Percentiles rank a stretch among this genome's conserved stretches.
These are phyloP conservation scores for Xiphorhynchus erythropygius DNA, from an alignment of 2,797 vertebrate genomes.

Conservation along the genomic window DNA sequence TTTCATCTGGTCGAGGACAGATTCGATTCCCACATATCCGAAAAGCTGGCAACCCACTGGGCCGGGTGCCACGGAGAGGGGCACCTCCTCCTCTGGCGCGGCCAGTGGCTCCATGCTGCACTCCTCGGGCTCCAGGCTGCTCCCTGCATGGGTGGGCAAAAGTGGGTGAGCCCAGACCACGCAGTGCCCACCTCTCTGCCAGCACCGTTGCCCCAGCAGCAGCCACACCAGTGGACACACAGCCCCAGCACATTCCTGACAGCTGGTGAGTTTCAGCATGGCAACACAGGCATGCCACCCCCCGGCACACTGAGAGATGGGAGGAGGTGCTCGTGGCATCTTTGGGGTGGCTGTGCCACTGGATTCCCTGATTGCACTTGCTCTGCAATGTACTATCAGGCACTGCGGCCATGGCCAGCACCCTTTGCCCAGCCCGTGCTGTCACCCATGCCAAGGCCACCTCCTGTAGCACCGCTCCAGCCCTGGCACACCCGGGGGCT, in stretches of 20 bases:
- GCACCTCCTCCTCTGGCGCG: background rate
- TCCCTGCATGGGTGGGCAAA: background rate
- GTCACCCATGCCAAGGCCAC: background rate
- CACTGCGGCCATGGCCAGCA: rapidly evolving
- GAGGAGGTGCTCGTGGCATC: background rate
- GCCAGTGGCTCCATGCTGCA: constrained; percentile 63
- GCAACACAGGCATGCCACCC: background rate
- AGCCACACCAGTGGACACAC: background rate
- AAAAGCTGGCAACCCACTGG: constrained; percentile 78
- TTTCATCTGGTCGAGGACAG: constrained; percentile 93
- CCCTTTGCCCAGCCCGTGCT: background rate
- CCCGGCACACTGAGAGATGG: background rate
- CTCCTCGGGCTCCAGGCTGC: constrained; percentile 13
- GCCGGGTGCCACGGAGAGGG: background rate
- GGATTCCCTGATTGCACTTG: rapidly evolving
- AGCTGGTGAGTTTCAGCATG: background rate
- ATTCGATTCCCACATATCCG: constrained; percentile 92
- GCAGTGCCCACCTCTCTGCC: background rate
- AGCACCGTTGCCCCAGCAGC: constrained; percentile 26
- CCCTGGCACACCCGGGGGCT: rapidly evolving
- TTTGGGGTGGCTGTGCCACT: background rate
- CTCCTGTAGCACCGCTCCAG: background rate
- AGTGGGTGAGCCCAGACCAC: background rate
- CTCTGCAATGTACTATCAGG: background rate
- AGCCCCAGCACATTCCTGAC: background rate